phyloP scores from a whole-genome alignment of 2,888 invertebrate species.

The Eupsilia transversa region DNA sequence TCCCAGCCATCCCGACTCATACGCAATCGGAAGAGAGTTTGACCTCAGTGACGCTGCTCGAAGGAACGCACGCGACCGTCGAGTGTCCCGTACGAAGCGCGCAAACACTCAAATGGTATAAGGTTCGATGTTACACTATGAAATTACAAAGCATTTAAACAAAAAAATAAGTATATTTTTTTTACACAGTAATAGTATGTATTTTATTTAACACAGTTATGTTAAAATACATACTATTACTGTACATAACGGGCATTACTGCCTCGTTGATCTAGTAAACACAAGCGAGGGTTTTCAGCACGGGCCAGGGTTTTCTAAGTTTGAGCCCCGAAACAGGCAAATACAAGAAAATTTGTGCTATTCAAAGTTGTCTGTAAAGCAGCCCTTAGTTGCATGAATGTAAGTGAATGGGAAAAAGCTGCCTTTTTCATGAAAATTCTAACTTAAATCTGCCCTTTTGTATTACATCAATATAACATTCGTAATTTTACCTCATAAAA shows the following conservation, averaged over 20 bases:
- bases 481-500: neutral
- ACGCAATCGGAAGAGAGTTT: constrained; percentile 77
- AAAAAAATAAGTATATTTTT: neutral
- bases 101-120: constrained; percentile 85
- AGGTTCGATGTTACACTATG: constrained; percentile 80
- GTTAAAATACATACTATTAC: no score
- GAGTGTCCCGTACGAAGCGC: constrained; percentile 79
- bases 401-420: neutral
- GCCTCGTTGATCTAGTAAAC: neutral
- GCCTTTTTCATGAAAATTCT: neutral
- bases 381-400: neutral
- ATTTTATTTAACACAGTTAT: no score
- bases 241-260: neutral
- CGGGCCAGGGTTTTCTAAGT: neutral
- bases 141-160: constrained; percentile 28
- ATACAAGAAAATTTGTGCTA: neutral
- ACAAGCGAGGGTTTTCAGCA: neutral
- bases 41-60: constrained; percentile 71
- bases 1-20: constrained; percentile 74
- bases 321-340: no score
- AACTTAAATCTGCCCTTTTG: neutral
- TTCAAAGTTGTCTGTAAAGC: neutral
- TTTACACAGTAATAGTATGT: no score
- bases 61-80: constrained; percentile 73
- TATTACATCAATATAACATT: neutral